phyloP scores from a whole-genome alignment of 2,113 vertebrate genomes.

The Montifringilla adamsi region DNA sequence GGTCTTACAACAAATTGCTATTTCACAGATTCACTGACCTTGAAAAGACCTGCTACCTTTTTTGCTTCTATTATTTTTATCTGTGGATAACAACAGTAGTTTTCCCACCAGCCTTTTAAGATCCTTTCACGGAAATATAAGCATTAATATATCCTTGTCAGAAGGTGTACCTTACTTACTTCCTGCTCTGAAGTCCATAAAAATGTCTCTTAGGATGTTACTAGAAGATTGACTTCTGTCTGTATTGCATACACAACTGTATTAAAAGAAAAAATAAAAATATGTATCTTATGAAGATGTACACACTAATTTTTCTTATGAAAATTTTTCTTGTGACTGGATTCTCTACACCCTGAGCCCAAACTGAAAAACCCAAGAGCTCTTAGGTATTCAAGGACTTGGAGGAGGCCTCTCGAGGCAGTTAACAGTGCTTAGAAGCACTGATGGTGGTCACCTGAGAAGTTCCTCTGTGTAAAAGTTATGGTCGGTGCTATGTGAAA shows the following conservation, averaged over 20 bases:
- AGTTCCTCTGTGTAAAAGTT: neutral
- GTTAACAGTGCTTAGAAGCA: neutral
- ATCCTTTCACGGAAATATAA: neutral
- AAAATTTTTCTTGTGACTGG: neutral
- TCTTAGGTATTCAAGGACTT: neutral
- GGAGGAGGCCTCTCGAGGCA: neutral
- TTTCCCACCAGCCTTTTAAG: neutral
- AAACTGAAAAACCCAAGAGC: neutral
- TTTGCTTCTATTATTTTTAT: neutral
- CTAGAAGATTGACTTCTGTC: neutral
- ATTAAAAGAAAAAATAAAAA: neutral
- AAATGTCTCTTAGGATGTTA: neutral
- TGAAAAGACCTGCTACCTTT: neutral
- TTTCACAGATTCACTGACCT: neutral
- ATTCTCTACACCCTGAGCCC: neutral
- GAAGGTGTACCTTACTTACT: neutral
- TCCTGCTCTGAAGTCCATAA: neutral
- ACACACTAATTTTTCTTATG: neutral
- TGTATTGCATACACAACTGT: neutral
- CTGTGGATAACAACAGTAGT: neutral
- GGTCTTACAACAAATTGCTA: neutral
- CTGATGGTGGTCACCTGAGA: neutral
- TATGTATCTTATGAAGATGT: neutral
- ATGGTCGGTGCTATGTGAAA: neutral
- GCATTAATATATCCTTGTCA: neutral